These are phyloP conservation scores for Bombus confusus DNA, from an alignment of 1,140 invertebrate species.

Conservation along the genomic window DNA sequence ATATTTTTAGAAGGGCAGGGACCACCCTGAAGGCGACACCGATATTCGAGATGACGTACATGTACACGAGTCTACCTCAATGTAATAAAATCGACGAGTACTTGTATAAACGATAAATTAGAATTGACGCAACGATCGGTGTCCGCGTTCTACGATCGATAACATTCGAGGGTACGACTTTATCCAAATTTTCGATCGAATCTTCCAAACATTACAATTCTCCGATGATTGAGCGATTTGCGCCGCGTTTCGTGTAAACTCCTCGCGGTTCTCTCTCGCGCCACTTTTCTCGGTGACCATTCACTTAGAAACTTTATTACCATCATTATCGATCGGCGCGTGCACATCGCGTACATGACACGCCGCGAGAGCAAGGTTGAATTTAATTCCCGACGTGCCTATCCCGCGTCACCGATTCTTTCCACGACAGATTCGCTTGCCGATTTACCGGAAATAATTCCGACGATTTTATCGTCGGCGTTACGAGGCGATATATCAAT, in stretches of 20 bases:
- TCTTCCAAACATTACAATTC: neutral
- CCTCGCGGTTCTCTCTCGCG: neutral
- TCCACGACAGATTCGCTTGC: neutral
- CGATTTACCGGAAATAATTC: neutral
- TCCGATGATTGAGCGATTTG: neutral
- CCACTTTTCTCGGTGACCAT: constrained; percentile 36
- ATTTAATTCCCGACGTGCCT: constrained; percentile 20
- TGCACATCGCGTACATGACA: neutral
- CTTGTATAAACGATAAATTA: too few species aligned
- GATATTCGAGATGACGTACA: too few species aligned
- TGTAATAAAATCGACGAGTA: too few species aligned
- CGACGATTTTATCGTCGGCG: neutral
- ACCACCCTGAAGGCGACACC: too few species aligned
- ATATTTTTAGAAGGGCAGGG: too few species aligned
- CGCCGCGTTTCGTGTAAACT: neutral
- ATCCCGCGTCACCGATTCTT: neutral
- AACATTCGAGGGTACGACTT: too few species aligned
- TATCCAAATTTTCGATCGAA: too few species aligned
- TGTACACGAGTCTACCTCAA: too few species aligned
- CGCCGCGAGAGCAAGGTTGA: neutral
- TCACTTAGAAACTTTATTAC: constrained; percentile 52
- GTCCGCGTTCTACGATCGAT: neutral
- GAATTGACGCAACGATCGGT: too few species aligned
- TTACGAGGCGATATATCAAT: neutral
- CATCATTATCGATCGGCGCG: constrained; percentile 49